Base-by-base conservation (phyloP, 2,113 vertebrate genomes). In the Lampris megalopsis region DNA sequence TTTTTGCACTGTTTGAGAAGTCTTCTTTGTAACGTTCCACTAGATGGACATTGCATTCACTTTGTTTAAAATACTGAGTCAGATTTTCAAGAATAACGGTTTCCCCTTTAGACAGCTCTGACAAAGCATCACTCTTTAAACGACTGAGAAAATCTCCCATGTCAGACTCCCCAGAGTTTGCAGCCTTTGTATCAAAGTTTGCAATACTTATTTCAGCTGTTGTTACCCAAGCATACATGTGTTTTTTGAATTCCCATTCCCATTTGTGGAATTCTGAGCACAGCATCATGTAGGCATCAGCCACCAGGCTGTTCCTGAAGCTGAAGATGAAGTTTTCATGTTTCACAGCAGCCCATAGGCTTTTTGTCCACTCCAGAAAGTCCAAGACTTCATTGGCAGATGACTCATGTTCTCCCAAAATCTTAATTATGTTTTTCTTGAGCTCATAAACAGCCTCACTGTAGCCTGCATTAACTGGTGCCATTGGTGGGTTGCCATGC, bases 321-420 rank as follows among this genome's bases (percentile, higher is more conserved):
- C 88, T 93, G 68, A 94, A 93, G 47, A 94, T 93, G 79, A 94
- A 92, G 73, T 94, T 91, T 76, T 94, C 91, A 71, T 91, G 87
- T 43, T 92, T 93, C 1, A 93, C 92, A 64, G 91, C 86, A 65
- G 68, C 89, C 91, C 91, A 93, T 38, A 94, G 76, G 8, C 84
- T 89, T 76, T 52, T 73, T 38, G 85, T 86, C 91, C 92, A 93
- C 43, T 83, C 75, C 11, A 76, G 72, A 61, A 94, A 92, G 2
- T 85, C 68, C 5, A 47, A n/a, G 1, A 93, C 64, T 4, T 81
- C 42, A 47, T 85, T 81, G 24, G 63, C 6, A 52, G 68, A 52
- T 42, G 69, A 67, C 0, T 61, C 64, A 63, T 67, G 77, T 2
- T 53, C 53, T 54, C 36, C 13, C 53, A 91, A 63, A 4, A 68